A percentile compares a stretch with the other conserved stretches of the same genome.
Conservation (phyloP, 2,113 vertebrate species). For the Lepus americanus region DNA sequence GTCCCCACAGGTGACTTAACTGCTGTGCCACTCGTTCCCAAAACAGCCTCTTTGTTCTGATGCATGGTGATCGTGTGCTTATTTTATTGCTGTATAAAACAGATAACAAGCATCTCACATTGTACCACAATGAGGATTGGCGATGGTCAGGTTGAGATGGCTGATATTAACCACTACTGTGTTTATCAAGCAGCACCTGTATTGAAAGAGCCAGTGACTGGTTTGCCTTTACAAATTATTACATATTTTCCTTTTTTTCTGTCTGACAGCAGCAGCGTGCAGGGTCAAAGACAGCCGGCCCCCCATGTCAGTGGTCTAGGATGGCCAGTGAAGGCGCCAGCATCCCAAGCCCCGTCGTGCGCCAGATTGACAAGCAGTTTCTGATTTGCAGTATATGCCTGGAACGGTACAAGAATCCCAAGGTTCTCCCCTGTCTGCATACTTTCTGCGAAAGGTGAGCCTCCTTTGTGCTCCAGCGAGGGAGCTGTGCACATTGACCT, state of each 20-base stretch:
- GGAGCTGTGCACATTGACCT: not conserved
- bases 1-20: too few relatives aligned
- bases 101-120: not conserved
- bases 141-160: not conserved
- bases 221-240: conserved; percentile 35
- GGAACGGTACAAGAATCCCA: conserved; percentile 98
- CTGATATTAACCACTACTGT: not conserved
- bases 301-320: conserved; percentile 94
- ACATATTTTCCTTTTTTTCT: conserved; percentile 65
- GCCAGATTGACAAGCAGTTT: conserved; percentile 99
- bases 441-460: conserved; percentile 96
- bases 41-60: not conserved
- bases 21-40: too few relatives aligned
- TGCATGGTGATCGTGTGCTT: not conserved
- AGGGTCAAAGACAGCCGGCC: conserved; percentile 91
- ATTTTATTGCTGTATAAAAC: not conserved
- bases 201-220: not conserved
- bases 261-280: conserved; percentile 87
- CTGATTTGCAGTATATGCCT: conserved; percentile 99
- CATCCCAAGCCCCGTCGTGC: conserved; percentile 97
- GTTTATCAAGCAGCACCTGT: not conserved
- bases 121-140: not conserved
- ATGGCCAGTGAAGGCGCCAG: conserved; percentile 98
- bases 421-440: conserved; percentile 98
- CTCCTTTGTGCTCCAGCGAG: not conserved